Base-by-base conservation (phyloP, 2,888 invertebrate genomes). In the Drosophila phalerata region DNA sequence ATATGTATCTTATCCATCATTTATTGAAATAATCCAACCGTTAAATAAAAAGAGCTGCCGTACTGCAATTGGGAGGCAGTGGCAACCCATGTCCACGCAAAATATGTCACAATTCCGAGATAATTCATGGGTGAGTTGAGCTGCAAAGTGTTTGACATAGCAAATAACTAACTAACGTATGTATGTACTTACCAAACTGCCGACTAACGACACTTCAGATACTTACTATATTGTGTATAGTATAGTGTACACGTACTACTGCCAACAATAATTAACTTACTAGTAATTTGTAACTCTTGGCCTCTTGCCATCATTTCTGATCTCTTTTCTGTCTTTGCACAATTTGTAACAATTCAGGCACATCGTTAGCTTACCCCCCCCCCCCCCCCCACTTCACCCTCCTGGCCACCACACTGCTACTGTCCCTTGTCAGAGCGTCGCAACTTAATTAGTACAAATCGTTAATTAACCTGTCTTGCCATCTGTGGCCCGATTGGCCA, bases 21-120 rank as follows among this genome's bases (percentile, higher is more conserved):
- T 70, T 61, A 61, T 25, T 19, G 45, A 19, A 65, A 58, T 32
- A 65, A 43, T 47, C 45, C 25, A 42, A 57, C 53, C 51, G 51
- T 62, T 64, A n/a, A n/a, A 13, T 8, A n/a, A 15, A 70, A 38
- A 30, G 17, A 32, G 66, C 53, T 56, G 45, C 17, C 11, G 17
- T 32, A 13, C 40, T 43, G 22, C 25, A 42, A 32, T 43, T 47
- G 63, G 71, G 47, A 64, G 70, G 58, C 81, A 57, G 55, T 51
- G 45, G 47, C 30, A 45, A 49, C 80, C 62, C 63, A 67, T 69
- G 78, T 73, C 78, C 63, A 62, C 70, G 66, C 68, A 19, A 72
- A 88, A 88, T 76, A 91, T 91, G 91, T 90, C 91, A 81, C 91
- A 91, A 81, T 91, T 91, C 69, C 90, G 91, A 73, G 91, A 91